Evolutionary conservation across 2,888 invertebrate genomes (phyloP), one percentile per base, ranked within the genome.

Genomic region (Thumatha senex): DNA sequence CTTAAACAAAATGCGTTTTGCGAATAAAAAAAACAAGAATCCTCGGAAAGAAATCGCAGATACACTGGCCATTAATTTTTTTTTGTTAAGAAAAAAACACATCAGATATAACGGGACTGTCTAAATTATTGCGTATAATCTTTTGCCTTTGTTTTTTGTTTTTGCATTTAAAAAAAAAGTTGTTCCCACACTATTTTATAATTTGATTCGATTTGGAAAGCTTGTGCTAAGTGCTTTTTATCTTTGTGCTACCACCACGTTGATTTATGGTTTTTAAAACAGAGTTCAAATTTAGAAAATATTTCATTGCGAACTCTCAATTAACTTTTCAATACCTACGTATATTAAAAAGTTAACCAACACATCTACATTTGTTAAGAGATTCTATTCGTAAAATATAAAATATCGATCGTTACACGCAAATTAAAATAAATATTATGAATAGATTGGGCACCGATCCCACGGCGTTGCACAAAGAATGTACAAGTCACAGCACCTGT

Each of bases 41-140:
- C 51, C 46, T 68, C 54, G 72, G 80, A 85, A 81, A 79, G 76
- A 77, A 83, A 88, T 87, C 80, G 86, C 86, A 86, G 86, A 86
- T 84, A 84, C 80, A 78, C 81, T 74, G 81, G 78, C 85, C 86
- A 87, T 86, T 87, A 86, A 78, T 68, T 82, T 84, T 82, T 84
- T 84, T 84, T 85, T 72, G 40, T 60, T 42, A 56, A 66, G 63
- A 64, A 75, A 76, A 72, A 61, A 72, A 66, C 80, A 85, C 86
- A 86, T 81, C 69, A 59, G 71, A 70, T 70, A 76, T 88, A 89
- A 88, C 89, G 88, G 89, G 79, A 84, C 75, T 74, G 60, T 64
- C 70, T 75, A 84, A 86, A 88, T 88, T 88, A 88, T 84, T 82
- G 86, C 86, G 84, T 87, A 82, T 88, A 89, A 88, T 86, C 86